Evolutionary conservation across 2,113 vertebrate species (phyloP).

Genomic region (Tragelaphus imberbis): DNA sequence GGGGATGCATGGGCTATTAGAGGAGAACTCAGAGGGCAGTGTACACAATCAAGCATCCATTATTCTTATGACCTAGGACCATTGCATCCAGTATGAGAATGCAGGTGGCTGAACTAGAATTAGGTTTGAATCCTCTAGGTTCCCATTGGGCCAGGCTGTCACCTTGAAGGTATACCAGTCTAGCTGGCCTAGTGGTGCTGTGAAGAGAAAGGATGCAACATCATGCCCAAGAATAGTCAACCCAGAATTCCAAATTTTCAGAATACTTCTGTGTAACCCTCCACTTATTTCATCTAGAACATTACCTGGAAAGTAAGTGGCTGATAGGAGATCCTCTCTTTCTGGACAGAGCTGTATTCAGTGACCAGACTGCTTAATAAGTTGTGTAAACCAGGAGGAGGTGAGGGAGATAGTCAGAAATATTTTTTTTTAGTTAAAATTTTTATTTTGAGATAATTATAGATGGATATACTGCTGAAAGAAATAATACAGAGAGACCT

Average conservation of each 20-base stretch:
- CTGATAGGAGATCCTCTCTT: neutral
- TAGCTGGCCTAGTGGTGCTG: neutral
- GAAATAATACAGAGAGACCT: neutral
- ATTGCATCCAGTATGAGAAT: neutral
- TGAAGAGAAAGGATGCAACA: neutral
- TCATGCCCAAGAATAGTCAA: neutral
- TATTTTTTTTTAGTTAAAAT: neutral
- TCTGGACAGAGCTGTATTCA: neutral
- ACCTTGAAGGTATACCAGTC: neutral
- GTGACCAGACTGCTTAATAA: neutral
- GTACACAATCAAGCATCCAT: neutral
- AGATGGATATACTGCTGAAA: neutral
- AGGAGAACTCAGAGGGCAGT: neutral
- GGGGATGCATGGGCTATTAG: neutral
- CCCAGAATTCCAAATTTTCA: neutral
- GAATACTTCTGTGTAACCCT: neutral
- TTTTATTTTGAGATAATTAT: neutral
- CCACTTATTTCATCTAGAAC: neutral
- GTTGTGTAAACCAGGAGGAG: neutral
- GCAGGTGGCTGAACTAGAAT: neutral
- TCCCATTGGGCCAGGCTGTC: neutral
- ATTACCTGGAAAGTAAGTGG: neutral
- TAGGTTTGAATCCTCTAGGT: neutral
- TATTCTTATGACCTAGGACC: neutral
- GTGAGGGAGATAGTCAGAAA: neutral